Percentiles rank a stretch among this genome's conserved stretches.
Conservation (phyloP, 2,888 invertebrate genomes). For the Nebria brevicollis region DNA sequence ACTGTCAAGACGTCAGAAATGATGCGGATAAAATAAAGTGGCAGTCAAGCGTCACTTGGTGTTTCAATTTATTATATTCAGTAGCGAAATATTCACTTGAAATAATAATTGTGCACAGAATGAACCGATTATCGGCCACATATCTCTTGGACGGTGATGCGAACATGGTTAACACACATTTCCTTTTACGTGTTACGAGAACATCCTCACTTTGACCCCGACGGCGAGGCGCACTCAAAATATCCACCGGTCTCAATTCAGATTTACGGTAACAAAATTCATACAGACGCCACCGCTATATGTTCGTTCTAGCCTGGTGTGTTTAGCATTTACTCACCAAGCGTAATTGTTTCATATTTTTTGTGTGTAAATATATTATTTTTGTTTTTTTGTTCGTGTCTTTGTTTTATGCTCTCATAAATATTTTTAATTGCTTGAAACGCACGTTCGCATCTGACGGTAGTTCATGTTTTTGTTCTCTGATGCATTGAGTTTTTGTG, state of each 20-base stretch:
- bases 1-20: too few relatives aligned
- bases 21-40: too few relatives aligned
- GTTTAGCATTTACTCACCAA: neutral
- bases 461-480: neutral
- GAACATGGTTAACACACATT: slow-evolving; percentile 29
- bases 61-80: neutral
- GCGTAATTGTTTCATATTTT: neutral
- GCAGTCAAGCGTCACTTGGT: neutral
- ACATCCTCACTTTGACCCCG: slow-evolving; percentile 6
- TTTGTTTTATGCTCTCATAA: neutral
- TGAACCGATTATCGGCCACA: neutral
- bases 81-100: neutral
- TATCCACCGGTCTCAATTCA: slow-evolving; percentile 22
- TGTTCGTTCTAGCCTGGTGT: slow-evolving; percentile 25
- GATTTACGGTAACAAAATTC: slow-evolving; percentile 29
- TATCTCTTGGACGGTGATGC: neutral
- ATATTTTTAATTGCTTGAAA: neutral
- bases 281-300: slow-evolving; percentile 19
- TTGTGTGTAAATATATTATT: slow-evolving; percentile 9
- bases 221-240: slow-evolving; percentile 10
- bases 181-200: slow-evolving; percentile 34
- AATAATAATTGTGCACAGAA: neutral
- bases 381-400: slow-evolving; percentile 10
- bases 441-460: neutral
- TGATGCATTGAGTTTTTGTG: neutral